Percentiles rank a stretch among this genome's conserved stretches.
These are phyloP conservation scores for Acrossocheilus fasciatus DNA, from an alignment of 2,797 vertebrate genomes.

Conservation along the genomic window DNA sequence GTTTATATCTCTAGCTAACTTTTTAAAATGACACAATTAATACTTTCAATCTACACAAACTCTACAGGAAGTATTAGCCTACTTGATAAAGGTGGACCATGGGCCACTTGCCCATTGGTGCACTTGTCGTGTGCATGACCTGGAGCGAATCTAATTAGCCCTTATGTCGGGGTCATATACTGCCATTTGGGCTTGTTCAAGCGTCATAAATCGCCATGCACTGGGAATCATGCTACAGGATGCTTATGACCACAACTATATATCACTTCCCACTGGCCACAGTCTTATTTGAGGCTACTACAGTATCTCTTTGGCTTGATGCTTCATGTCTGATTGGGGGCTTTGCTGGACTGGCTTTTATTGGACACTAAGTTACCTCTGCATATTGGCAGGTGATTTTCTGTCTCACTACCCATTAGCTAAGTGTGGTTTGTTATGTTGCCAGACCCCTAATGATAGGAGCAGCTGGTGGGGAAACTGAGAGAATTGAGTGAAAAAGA, in stretches of 20 bases:
- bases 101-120: constrained; percentile 1
- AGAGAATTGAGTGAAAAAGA: constrained; percentile 23
- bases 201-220: constrained; percentile 27
- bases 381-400: constrained; percentile 46
- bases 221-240: constrained; percentile 29
- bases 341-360: constrained; percentile 1
- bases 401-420: constrained; percentile 51
- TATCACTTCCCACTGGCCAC: neutral
- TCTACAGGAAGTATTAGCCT: neutral
- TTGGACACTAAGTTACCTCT: constrained; percentile 11
- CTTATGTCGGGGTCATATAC: constrained; percentile 48
- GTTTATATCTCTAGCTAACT: neutral
- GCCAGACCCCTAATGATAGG: constrained; percentile 42
- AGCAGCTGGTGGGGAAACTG: constrained; percentile 43
- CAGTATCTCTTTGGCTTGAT: constrained; percentile 5
- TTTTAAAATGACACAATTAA: neutral
- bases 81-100: constrained; percentile 1
- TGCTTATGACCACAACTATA: constrained; percentile 23
- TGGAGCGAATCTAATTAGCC: constrained; percentile 52
- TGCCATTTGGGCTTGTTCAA: constrained; percentile 42
- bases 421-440: constrained; percentile 31
- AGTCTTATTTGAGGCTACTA: constrained; percentile 20
- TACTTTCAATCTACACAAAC: neutral
- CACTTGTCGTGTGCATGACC: neutral
- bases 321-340: neutral